These are phyloP conservation scores for Muschampia plurimacula DNA, from an alignment of 2,888 invertebrate genomes.

Conservation along the genomic window DNA sequence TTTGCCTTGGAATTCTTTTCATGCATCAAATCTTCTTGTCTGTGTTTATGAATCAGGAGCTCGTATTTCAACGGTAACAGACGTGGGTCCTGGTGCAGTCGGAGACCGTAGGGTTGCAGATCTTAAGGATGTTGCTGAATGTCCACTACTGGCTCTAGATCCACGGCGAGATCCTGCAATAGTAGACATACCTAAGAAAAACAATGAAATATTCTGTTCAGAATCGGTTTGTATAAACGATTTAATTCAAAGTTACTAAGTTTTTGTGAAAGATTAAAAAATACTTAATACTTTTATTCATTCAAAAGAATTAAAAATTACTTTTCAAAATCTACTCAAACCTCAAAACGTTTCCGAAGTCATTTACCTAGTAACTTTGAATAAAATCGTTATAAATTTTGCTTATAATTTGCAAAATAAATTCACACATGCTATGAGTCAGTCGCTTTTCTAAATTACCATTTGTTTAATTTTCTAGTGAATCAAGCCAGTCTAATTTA, in stretches of 20 bases:
- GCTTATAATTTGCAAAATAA: slow-evolving; percentile 16
- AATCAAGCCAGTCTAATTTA: slow-evolving; percentile 19
- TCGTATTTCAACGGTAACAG: slow-evolving; percentile 91
- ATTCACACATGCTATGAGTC: slow-evolving; percentile 26
- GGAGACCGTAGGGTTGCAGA: slow-evolving; percentile 85
- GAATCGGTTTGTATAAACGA: not conserved
- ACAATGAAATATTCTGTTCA: not conserved
- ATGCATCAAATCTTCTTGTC: slow-evolving; percentile 14
- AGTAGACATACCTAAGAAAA: slow-evolving; percentile 37
- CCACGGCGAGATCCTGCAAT: slow-evolving; percentile 87
- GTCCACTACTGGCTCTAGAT: slow-evolving; percentile 91
- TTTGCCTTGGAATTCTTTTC: not conserved
- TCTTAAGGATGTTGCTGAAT: slow-evolving; percentile 90
- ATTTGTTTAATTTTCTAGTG: slow-evolving; percentile 14
- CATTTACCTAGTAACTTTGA: slow-evolving; percentile 7
- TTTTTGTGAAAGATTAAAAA: not conserved
- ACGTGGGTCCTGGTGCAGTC: slow-evolving; percentile 75
- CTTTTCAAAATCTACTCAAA: not conserved
- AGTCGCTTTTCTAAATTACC: slow-evolving; percentile 18
- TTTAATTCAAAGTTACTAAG: not conserved
- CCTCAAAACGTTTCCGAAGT: not conserved
- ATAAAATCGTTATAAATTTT: slow-evolving; percentile 4
- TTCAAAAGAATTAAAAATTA: no score
- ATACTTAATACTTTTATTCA: no score
- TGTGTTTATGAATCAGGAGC: slow-evolving; percentile 74